Evolutionary conservation across 2,888 invertebrate genomes (phyloP), one percentile per base, ranked within the genome.

Genomic region (Cerastis leucographa): DNA sequence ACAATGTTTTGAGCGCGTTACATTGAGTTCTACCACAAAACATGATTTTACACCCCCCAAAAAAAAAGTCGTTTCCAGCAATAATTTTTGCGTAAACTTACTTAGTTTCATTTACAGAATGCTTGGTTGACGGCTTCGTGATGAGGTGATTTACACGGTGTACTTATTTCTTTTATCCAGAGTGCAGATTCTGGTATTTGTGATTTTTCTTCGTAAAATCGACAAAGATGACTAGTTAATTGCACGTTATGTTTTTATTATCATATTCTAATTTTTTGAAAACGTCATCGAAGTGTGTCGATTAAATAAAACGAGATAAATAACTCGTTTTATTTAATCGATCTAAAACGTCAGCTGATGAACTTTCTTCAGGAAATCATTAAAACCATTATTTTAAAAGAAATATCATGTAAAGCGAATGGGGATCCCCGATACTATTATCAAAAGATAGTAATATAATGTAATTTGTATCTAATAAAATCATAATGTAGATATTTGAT

Each of bases 241-340:
- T 22, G 11, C 25, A 29, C 12, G 2, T 22, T 49, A 61, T 54
- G 7, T 14, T 25, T n/a, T 56, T 7, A 56, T 54, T 0, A 9
- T 56, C 25, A n/a, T 44, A 44, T 71, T 42, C 44, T 71, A 25
- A 69, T 78, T 78, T 51, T 19, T 40, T 51, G 22, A 56, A 12
- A 29, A 61, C n/a, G 19, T 11, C 40, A 40, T 29, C 46, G 35
- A 12, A 11, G n/a, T 25, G 4, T 64, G 49, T 75, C n/a, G n/a
- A n/a, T n/a, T n/a, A n/a, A n/a, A n/a, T n/a, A n/a, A n/a, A n/a
- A n/a, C n/a, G n/a, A n/a, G n/a, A n/a, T 67, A 75, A 70, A 25
- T 35, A 59, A 75, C 65, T 22, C 19, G 68, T 71, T 71, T 69
- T 65, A 12, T 68, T 25, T 35, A 54, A 74, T 67, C 44, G 44